Evolutionary conservation across 2,113 vertebrate genomes (phyloP), one percentile per base, ranked within the genome.

Genomic region (Myxocyprinus asiaticus): DNA sequence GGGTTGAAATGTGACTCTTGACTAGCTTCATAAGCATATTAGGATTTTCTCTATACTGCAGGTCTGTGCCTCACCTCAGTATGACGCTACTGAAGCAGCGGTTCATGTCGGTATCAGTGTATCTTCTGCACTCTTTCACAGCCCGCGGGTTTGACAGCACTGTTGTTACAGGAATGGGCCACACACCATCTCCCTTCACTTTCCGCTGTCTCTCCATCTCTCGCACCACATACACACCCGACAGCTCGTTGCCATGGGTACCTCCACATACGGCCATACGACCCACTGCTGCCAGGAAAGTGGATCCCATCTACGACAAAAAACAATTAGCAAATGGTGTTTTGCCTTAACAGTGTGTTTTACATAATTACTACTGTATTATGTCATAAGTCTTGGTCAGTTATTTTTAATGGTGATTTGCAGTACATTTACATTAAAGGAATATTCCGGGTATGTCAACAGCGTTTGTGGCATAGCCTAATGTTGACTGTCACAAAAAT

Each of bases 221-320:
- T 71, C 66, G 90, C 76, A 80, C 89, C 67, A 96, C 76, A 78
- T 85, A 89, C 9, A 96, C 80, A 0, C 95, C 95, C 0, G 91
- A 85, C 92, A 95, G 77, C 88, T 96, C 95, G 8, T 95, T 94
- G 56, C 95, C 94, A 4, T 96, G 95, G 2, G 94, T 96, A 44
- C 95, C 95, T 0, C 95, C 94, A 0, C 88, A 90, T 64, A 97
- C 64, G 0, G 91, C 94, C 12, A 95, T 75, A 0, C 81, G 90
- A 56, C 71, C 85, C 64, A 96, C 15, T 0, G 89, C 85, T 6
- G 89, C 85, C 48, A 90, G 50, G 73, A n/a, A 77, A 7, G 83
- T 11, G 0, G 6, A 64, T 71, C 89, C 89, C 93, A 94, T 94
- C 91, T 93, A 59, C 33, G 51, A 62, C 0, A 72, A 0, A 12